Evolutionary conservation across 2,113 vertebrate genomes (phyloP).

Genomic region (Erpornis zantholeuca): DNA sequence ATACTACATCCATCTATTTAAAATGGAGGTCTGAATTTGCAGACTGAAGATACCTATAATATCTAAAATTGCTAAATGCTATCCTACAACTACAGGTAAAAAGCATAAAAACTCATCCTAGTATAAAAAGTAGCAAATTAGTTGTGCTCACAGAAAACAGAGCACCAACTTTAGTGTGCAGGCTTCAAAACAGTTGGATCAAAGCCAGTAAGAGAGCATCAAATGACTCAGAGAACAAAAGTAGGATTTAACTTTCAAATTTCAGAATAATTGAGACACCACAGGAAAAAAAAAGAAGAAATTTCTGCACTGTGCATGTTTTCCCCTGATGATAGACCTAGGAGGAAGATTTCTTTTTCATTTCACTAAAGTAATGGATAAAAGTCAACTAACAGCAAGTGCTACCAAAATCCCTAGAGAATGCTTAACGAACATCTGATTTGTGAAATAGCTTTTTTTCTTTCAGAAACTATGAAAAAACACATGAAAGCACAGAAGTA

Average conservation of each 20-base stretch:
- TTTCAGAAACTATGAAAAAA: background rate
- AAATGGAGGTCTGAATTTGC: background rate
- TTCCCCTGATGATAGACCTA: background rate
- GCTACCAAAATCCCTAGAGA: background rate
- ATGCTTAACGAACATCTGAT: background rate
- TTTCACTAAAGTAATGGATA: background rate
- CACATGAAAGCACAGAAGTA: background rate
- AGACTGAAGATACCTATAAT: accelerated
- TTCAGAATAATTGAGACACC: background rate
- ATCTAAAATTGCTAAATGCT: background rate
- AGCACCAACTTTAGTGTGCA: background rate
- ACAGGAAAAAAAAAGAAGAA: background rate
- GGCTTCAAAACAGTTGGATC: background rate
- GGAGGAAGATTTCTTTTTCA: background rate
- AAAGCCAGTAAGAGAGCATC: background rate
- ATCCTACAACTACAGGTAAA: background rate
- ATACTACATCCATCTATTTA: background rate
- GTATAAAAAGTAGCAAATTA: background rate
- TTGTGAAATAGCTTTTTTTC: background rate
- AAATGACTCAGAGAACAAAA: background rate
- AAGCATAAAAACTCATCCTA: background rate
- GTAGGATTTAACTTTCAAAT: background rate
- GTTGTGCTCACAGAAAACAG: background rate
- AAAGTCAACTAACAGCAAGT: background rate
- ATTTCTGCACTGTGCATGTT: background rate